Evolutionary conservation across 2,888 invertebrate species (phyloP).

Genomic region (Malacosoma neustria): DNA sequence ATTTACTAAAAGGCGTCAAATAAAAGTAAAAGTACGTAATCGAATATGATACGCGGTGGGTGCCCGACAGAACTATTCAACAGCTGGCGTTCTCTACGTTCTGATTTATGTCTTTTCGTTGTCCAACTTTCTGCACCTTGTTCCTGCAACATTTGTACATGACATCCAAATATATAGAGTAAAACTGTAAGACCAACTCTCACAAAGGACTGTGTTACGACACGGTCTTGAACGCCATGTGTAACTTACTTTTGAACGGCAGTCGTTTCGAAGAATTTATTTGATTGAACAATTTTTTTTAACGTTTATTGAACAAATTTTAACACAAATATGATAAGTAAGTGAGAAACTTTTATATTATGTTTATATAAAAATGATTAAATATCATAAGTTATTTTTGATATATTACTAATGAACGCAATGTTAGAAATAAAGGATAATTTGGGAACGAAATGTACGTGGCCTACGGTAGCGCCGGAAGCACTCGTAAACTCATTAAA

Average conservation of each 20-base stretch:
- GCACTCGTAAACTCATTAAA: constrained; percentile 67
- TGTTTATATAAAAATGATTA: too few species aligned
- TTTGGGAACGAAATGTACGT: constrained; percentile 18
- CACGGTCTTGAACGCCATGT: constrained; percentile 5
- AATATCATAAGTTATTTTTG: too few species aligned
- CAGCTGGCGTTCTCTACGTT: constrained; percentile 43
- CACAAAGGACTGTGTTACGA: constrained; percentile 10
- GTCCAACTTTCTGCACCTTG: constrained; percentile 68
- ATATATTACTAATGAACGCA: too few species aligned
- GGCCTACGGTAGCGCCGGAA: constrained; percentile 25
- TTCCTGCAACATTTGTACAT: constrained; percentile 61
- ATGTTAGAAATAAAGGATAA: too few species aligned
- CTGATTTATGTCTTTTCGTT: constrained; percentile 61
- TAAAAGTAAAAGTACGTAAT: constrained; percentile 24
- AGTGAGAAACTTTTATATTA: too few species aligned
- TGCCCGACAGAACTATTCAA: constrained; percentile 54
- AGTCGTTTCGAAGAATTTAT: too few species aligned
- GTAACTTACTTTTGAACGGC: too few species aligned
- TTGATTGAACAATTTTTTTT: too few species aligned
- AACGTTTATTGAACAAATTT: too few species aligned
- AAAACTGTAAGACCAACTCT: constrained; percentile 27
- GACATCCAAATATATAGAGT: constrained; percentile 57
- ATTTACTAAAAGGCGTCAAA: neutral
- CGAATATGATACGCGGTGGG: constrained; percentile 64
- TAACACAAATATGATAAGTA: too few species aligned